Conservation (phyloP, 2,888 invertebrate genomes). For the Phengaris arion region DNA sequence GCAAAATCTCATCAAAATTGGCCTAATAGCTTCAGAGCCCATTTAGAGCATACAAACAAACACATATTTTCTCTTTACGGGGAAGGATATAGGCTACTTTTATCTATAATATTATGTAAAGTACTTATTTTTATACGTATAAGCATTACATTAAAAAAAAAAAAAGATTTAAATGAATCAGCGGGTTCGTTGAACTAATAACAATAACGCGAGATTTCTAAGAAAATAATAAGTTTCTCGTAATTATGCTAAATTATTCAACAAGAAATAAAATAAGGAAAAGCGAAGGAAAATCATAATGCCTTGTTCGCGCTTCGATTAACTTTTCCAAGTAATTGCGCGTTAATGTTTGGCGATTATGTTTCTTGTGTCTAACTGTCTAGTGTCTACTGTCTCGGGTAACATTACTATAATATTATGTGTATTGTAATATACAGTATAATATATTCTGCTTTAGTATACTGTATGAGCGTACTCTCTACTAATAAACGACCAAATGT, state of each 20-base stretch:
- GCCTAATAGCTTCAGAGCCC: no score
- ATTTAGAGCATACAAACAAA: no score
- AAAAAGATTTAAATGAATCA: not conserved
- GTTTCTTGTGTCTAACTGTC: not conserved
- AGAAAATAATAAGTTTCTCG: conserved; percentile 6
- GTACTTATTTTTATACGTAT: not conserved
- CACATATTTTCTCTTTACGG: no score
- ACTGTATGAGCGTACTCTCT: no score
- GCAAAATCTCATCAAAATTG: no score
- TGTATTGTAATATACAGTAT: not conserved
- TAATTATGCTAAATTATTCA: conserved; percentile 10
- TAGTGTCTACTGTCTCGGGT: not conserved
- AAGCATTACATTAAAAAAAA: not conserved
- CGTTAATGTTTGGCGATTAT: conserved; percentile 14
- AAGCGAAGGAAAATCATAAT: conserved; percentile 16
- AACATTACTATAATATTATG: not conserved
- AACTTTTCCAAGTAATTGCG: conserved; percentile 27
- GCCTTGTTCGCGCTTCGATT: conserved; percentile 23
- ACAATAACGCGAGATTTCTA: conserved; percentile 8
- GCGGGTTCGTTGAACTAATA: conserved; percentile 11
- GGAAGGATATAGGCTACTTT: no score
- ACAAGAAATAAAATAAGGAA: not conserved
- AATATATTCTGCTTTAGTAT: not conserved
- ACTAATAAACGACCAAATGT: no score
- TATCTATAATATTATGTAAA: not conserved